phyloP scores from a whole-genome alignment of 2,888 invertebrate species.

The Rotaria socialis region DNA sequence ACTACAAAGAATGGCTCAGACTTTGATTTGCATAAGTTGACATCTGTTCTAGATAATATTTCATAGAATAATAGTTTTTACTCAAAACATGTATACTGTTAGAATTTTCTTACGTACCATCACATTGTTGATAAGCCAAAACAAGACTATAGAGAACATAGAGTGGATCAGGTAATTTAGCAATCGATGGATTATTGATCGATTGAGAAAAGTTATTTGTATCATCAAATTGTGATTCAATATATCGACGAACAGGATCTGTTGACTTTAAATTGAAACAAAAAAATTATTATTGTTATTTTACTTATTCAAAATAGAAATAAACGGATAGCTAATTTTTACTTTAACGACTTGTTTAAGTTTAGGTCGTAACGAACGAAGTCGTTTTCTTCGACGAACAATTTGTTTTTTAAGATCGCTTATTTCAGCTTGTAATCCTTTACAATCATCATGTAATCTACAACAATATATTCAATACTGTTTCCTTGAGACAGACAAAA shows the following conservation, averaged over 20 bases:
- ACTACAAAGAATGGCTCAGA: too few species aligned
- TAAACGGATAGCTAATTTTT: background rate
- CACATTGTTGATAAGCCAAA: conserved; percentile 33
- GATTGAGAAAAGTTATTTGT: background rate
- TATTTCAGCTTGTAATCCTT: background rate
- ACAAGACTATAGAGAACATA: conserved; percentile 15
- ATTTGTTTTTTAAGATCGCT: conserved; percentile 33
- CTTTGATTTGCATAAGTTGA: too few species aligned
- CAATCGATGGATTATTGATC: background rate
- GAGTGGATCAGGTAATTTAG: conserved; percentile 22
- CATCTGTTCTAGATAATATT: too few species aligned
- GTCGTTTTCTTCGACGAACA: conserved; percentile 22
- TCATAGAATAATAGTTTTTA: too few species aligned
- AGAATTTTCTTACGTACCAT: background rate
- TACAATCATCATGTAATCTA: conserved; percentile 21
- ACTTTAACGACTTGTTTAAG: conserved; percentile 29
- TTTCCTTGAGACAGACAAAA: background rate
- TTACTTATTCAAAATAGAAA: background rate
- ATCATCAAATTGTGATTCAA: conserved; percentile 30
- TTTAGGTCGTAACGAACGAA: conserved; percentile 37
- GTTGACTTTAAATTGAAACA: background rate
- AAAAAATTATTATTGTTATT: too few species aligned
- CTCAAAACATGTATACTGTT: too few species aligned
- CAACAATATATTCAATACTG: too few species aligned
- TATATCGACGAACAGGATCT: conserved; percentile 16